Percentiles rank a stretch among this genome's conserved stretches.
Conservation (phyloP, 2,888 invertebrate genomes). For the Mesopsocus fuscifrons region DNA sequence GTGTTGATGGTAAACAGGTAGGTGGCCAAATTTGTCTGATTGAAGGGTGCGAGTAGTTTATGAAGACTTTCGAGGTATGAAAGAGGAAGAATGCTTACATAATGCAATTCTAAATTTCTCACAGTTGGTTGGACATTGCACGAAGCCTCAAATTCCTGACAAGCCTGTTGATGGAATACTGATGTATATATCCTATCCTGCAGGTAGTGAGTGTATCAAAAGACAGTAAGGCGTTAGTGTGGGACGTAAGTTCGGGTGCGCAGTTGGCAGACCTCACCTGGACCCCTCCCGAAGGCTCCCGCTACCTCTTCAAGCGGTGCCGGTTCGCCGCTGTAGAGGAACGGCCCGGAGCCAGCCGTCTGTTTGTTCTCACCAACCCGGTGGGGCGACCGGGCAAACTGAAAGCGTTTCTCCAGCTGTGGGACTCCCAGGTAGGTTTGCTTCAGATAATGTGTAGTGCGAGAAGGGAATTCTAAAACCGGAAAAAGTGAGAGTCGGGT, state of each 20-base stretch:
- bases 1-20: slow-evolving; percentile 43
- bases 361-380: slow-evolving; percentile 70
- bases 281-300: slow-evolving; percentile 52
- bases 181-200: no score
- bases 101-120: no score
- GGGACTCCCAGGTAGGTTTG: no score
- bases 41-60: slow-evolving; percentile 6
- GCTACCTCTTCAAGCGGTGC: slow-evolving; percentile 68
- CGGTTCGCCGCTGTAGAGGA: slow-evolving; percentile 57
- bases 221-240: slow-evolving; percentile 65
- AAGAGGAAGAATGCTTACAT: no score
- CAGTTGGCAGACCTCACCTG: slow-evolving; percentile 52
- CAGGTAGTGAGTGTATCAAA: slow-evolving; percentile 69
- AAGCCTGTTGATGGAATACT: no score
- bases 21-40: slow-evolving; percentile 10
- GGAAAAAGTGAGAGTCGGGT: no score
- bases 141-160: no score
- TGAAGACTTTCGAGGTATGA: no score
- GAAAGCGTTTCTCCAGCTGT: slow-evolving; percentile 57
- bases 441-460: no score
- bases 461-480: no score
- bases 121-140: no score
- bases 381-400: slow-evolving; percentile 48
- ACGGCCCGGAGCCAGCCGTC: slow-evolving; percentile 37
- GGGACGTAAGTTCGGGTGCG: slow-evolving; percentile 48